Evolutionary conservation across 2,113 vertebrate genomes (phyloP), one percentile per base, ranked within the genome.

Genomic region (Neotoma lepida): DNA sequence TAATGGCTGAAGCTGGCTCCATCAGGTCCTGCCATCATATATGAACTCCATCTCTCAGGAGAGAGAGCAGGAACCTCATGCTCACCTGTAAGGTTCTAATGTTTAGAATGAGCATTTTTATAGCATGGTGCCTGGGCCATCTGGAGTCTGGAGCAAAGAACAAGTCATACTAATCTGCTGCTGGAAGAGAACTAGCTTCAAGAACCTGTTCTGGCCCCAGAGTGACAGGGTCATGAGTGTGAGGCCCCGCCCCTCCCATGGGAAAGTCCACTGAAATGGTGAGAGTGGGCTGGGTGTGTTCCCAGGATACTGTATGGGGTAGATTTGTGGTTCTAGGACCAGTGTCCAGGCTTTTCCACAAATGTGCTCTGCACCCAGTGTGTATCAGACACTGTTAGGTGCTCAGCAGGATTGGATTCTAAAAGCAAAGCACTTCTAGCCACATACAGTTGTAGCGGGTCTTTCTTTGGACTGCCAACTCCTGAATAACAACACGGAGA

Each of bases 151-250:
- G 54, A 77, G 49, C 87, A 44, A 56, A 92, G 90, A 96, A 44
- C 1, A 20, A 87, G 51, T 74, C 64, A 33, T 2, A 35, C 22
- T 3, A 77, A n/a, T 28, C 13, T 9, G 1, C 0, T 1, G 1
- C 68, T 89, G 68, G 46, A 88, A 30, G 71, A 71, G 58, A 76
- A 51, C 56, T 35, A 70, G 12, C 24, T 20, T 24, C 41, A 56
- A n/a, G 49, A 56, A 4, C 39, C 51, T 51, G 44, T 10, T 15
- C 0, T 18, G 58, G 77, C 61, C 18, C 86, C 24, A 10, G 61
- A 8, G 58, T 51, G 35, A 81, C 44, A 33, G 14, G 77, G 6
- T 70, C 10, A 26, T 33, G 73, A 35, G 33, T 46, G 35, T 13
- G 35, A 64, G 20, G 14, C 22, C 17, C 8, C 6, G 26, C 30